Base-by-base conservation (phyloP, 2,797 vertebrate genomes). In the Anguilla marmorata region DNA sequence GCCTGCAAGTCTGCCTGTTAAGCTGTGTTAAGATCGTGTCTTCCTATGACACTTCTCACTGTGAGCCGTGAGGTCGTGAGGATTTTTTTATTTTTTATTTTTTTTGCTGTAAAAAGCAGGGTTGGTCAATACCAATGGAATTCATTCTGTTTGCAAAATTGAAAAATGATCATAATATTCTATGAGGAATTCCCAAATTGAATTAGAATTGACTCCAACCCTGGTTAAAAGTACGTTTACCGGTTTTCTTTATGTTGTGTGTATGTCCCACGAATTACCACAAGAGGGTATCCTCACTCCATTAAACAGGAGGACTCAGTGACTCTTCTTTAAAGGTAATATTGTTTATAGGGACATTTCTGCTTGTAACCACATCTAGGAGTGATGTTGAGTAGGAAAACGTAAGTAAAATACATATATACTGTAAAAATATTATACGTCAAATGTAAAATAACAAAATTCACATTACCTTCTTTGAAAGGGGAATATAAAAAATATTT, bases 201-300 rank as follows among this genome's bases (percentile, higher is more conserved):
- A 69, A 69, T 69, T 69, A 69, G 63, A 69, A 69, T 27, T 27
- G 60, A 63, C 60, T 21, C 60, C 63, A 69, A 69, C 63, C 24
- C 7, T 66, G 63, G 63, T 19, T n/a, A n/a, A 27, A 66, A 66
- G 63, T 12, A 74, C 37, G 11, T 74, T 74, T 66, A 52, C 63
- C 1, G 14, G 56, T 56, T 56, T 66, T 21, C 30, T 45, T 60
- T 30, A 52, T 45, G 50, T 63, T 83, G 88, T 79, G 33, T 85
- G 90, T 30, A 85, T 52, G 45, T 85, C 69, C 41, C 82, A 16
- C 33, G 21, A 24, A 33, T 89, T 41, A 66, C 80, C 91, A 91
- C 41, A 33, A 89, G 90, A 89, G 90, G 88, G 87, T 86, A 58
- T 9, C 87, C 84, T 85, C 88, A 88, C 54, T 90, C 76, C 83